These are phyloP conservation scores for Neogobius melanostomus DNA, from an alignment of 2,113 vertebrate species.

Conservation along the genomic window DNA sequence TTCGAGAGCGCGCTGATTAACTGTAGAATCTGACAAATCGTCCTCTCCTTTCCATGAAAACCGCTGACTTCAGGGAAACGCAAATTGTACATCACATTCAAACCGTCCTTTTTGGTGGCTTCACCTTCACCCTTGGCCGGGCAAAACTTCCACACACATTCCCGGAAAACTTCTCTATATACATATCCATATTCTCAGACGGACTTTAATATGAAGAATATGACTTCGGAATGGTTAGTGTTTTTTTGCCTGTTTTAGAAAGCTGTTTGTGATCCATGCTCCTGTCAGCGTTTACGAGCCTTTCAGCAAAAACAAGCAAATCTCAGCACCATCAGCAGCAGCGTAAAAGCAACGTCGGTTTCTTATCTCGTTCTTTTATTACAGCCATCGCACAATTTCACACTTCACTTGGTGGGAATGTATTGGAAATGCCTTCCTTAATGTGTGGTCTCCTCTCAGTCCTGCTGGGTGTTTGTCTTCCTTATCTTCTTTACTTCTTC, in stretches of 20 bases:
- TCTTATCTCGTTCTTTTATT: conserved; percentile 1
- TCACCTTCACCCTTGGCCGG: too few relatives aligned
- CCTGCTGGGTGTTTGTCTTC: background rate
- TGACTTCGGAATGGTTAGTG: background rate
- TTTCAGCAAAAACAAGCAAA: conserved; percentile 5
- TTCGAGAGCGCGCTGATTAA: background rate
- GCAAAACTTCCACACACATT: too few relatives aligned
- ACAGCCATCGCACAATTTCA: background rate
- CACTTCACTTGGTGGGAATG: background rate
- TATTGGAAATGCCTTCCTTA: background rate
- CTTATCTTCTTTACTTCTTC: too few relatives aligned
- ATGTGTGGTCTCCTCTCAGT: too few relatives aligned
- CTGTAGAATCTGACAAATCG: background rate
- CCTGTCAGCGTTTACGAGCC: background rate
- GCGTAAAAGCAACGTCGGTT: background rate
- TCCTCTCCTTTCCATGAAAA: background rate
- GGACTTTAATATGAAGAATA: too few relatives aligned
- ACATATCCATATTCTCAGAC: too few relatives aligned
- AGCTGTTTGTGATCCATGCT: background rate
- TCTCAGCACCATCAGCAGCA: background rate
- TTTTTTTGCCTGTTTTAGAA: background rate
- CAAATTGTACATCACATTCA: background rate
- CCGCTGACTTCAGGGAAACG: background rate
- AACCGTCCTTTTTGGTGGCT: too few relatives aligned
- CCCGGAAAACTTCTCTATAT: too few relatives aligned